Base-by-base conservation (phyloP, 2,797 vertebrate species). In the Cetoscarus ocellatus region DNA sequence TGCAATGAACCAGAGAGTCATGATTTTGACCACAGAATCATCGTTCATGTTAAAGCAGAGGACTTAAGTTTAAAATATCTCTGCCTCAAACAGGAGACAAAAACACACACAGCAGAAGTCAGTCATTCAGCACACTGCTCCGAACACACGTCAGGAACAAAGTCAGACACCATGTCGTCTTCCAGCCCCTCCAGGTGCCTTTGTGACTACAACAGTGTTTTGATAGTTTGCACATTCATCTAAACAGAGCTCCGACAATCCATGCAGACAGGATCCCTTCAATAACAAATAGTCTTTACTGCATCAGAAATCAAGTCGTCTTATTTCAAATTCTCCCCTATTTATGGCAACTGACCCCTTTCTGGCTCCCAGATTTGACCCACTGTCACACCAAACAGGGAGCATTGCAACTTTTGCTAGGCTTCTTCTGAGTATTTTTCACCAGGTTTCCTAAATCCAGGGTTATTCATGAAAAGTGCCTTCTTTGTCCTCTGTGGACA, bases 61-160 rank as follows among this genome's bases (percentile, higher is more conserved):
- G 69, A 61, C 73, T 59, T 39, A 38, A 55, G 61, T 59, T 82
- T 43, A 81, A 86, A 87, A 87, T 76, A 83, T 76, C 65, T 77
- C 55, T 39, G 53, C 50, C 68, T 82, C 73, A 39, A 59, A 51
- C 52, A 48, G 53, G 66, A 88, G 71, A 78, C 45, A 34, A 50
- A 78, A 77, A 60, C 15, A 10, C 84, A 63, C 63, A 63, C 67
- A 66, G 72, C 81, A 86, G 82, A 78, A 77, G 73, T 62, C 67
- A 78, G 63, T 71, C 70, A 60, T 61, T 52, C 77, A 73, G 66
- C 67, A 11, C 73, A 9, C 62, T 14, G 79, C 82, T 88, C 83
- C 85, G 82, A 86, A 80, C 43, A 56, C 69, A 77, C 80, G 40
- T 85, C 81, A 65, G 88, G 59, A 80, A 87, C 88, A 87, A 82